These are phyloP conservation scores for Zaprionus tsacasi DNA, from an alignment of 1,140 invertebrate species.

Conservation along the genomic window DNA sequence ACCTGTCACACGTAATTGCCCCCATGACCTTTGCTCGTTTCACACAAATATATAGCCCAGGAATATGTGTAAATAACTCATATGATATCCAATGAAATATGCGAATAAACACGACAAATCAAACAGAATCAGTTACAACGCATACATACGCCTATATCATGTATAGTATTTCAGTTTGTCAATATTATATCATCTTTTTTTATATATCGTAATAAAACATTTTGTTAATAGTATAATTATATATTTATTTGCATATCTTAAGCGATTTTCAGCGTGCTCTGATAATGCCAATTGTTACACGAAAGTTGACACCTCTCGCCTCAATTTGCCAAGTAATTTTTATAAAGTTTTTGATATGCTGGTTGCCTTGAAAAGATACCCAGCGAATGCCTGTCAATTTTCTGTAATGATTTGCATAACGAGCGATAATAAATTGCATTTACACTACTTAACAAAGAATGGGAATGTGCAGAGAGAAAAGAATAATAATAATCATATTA, in stretches of 20 bases:
- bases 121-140: background rate
- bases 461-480: background rate
- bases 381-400: slow-evolving; percentile 62
- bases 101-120: background rate
- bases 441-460: slow-evolving; percentile 28
- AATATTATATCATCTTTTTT: slow-evolving; percentile 38
- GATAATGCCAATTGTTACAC: slow-evolving; percentile 84
- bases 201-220: slow-evolving; percentile 23
- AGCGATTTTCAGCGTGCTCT: slow-evolving; percentile 43
- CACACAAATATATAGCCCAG: slow-evolving; percentile 28
- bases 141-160: background rate
- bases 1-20: slow-evolving; percentile 38
- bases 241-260: slow-evolving; percentile 18
- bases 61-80: slow-evolving; percentile 22
- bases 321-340: slow-evolving; percentile 34
- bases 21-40: slow-evolving; percentile 16
- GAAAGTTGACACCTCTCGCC: slow-evolving; percentile 72
- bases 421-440: slow-evolving; percentile 41
- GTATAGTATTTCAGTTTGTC: slow-evolving; percentile 1
- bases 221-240: slow-evolving; percentile 36
- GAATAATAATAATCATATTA: too few relatives aligned
- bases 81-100: background rate
- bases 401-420: slow-evolving; percentile 69
- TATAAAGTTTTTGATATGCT: slow-evolving; percentile 13
- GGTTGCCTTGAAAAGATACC: slow-evolving; percentile 6